Evolutionary conservation across 2,113 vertebrate species (phyloP), one percentile per base, ranked within the genome.

Genomic region (Colossoma macropomum): DNA sequence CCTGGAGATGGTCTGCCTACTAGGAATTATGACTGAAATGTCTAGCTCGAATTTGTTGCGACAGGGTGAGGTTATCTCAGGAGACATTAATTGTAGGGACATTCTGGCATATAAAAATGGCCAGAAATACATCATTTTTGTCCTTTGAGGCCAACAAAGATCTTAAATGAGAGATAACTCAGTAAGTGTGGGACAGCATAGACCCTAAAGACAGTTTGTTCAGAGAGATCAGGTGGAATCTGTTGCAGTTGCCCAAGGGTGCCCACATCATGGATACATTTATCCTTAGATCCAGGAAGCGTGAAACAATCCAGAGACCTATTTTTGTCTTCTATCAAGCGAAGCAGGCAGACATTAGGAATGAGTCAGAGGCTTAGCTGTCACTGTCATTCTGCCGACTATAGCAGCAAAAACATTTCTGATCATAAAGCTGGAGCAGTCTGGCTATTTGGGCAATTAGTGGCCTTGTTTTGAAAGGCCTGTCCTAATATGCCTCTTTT

Each of bases 311-410:
- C 60, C 75, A 62, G 62, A 87, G 41, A n/a, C 86, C 74, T 90
- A 88, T 90, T 92, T 89, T 41, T 85, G 79, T 84, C 82, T 85
- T 50, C 38, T 83, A 87, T 79, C 84, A 63, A 88, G 89, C 77
- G 86, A 87, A 87, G 59, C 62, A 77, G 88, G 78, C 87, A 85
- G 83, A 86, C 79, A 54, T 82, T 82, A 86, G 74, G 88, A 88
- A 84, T 90, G 81, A 91, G 85, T 90, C 83, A 89, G 85, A 84
- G 83, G 78, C 86, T 89, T 84, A 91, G 90, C 54, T 84, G 71
- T 80, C 83, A 80, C 59, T 38, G 48, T 81, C 78, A 30, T 48
- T 69, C 72, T 71, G 77, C 83, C 80, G 81, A 82, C 70, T 62
- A 73, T 87, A 56, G 1, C 27, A 72, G 83, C 65, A 84, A 56